Evolutionary conservation across 2,113 vertebrate species (phyloP).

Genomic region (Pica pica): DNA sequence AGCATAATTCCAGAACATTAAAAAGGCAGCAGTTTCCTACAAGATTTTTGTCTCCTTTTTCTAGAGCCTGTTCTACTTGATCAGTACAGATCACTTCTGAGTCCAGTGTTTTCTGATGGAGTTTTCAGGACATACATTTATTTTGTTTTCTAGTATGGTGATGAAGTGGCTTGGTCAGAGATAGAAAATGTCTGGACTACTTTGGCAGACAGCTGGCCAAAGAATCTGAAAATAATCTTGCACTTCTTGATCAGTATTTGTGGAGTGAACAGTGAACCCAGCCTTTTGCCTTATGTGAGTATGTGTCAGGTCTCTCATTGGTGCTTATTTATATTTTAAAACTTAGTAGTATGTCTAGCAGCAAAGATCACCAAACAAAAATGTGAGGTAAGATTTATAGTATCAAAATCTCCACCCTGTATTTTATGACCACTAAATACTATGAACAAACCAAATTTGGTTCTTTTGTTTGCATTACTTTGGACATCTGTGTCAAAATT

Average conservation of each 20-base stretch:
- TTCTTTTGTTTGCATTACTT: background rate
- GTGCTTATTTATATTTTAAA: background rate
- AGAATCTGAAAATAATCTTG: conserved; percentile 97
- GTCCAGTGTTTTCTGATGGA: background rate
- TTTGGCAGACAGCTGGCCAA: conserved; percentile 96
- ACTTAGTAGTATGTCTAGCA: background rate
- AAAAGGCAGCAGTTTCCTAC: background rate
- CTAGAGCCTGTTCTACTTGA: background rate
- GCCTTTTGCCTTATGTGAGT: conserved; percentile 97
- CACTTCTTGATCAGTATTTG: conserved; percentile 98
- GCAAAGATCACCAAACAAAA: background rate
- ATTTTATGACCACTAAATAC: background rate
- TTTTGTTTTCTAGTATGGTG: conserved; percentile 85
- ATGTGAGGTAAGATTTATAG: background rate
- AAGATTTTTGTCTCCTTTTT: background rate
- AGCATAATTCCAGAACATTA: background rate
- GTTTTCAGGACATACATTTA: background rate
- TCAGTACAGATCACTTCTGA: background rate
- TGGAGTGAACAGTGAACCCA: conserved; percentile 95
- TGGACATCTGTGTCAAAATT: background rate
- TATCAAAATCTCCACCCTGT: background rate
- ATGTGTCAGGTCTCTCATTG: background rate
- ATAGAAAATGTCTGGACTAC: conserved; percentile 99
- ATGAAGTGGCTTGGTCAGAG: conserved; percentile 97
- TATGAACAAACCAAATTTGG: background rate